Evolutionary conservation across 2,113 vertebrate genomes (phyloP), one percentile per base, ranked within the genome.

Genomic region (Paracyprichromis sp.): DNA sequence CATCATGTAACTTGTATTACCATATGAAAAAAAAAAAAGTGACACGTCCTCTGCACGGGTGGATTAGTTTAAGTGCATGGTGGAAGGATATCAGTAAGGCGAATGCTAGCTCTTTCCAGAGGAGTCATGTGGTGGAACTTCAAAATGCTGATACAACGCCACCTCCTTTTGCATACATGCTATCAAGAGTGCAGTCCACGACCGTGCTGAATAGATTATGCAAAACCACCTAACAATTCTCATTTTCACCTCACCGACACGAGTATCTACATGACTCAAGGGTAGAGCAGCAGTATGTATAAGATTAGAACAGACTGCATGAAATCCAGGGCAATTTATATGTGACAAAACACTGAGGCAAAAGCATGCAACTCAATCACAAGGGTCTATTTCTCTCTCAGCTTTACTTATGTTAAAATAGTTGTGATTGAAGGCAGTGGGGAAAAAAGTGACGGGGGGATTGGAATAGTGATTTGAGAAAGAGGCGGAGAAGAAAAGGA

Each of bases 121-220:
- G 31, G 16, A 82, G 76, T 66, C 40, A 21, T 80, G 71, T 89
- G 85, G 66, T 73, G 71, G 83, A 83, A 84, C 38, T 89, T 85
- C 53, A 91, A 87, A 89, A 87, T 78, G 85, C 92, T 91, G 92
- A 92, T 90, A 86, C 78, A 52, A 88, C 89, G 71, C 85, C 85
- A 69, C 88, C 87, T 83, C 76, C n/a, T 4, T 83, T 78, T 2
- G 56, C 56, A 4, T 73, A 43, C 59, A 50, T 63, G 87, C 71
- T 50, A 84, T 82, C 59, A 71, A 61, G 90, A 88, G 76, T 87
- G 89, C 84, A 83, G 87, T 50, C 69, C 66, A 40, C 52, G 8
- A 83, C 91, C 76, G n/a, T 88, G 12, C 92, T 91, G 90, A 91
- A 92, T 93, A 92, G 80, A 95, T 96, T 94, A 94, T 95, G 91